Evolutionary conservation across 2,113 vertebrate genomes (phyloP).

Genomic region (Desmodus rotundus): DNA sequence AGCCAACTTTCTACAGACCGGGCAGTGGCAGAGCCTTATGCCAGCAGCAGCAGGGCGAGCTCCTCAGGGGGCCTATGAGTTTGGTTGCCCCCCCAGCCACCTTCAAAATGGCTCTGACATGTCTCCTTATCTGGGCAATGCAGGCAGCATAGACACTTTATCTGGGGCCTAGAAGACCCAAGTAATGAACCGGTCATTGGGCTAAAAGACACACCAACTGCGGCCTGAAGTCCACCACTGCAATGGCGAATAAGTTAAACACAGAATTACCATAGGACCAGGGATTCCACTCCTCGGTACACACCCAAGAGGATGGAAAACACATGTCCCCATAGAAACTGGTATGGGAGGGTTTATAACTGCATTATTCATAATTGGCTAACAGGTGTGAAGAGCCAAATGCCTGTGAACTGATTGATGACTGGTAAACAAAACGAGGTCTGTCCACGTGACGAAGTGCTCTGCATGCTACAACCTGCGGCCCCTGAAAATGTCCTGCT

Average conservation of each 20-base stretch:
- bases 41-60: background rate
- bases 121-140: background rate
- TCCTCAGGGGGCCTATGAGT: background rate
- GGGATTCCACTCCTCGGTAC: background rate
- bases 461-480: no score
- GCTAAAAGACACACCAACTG: background rate
- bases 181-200: background rate
- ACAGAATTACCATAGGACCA: background rate
- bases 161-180: background rate
- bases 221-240: background rate
- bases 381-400: background rate
- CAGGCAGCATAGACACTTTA: background rate
- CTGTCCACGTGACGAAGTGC: background rate
- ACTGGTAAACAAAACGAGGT: background rate
- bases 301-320: background rate
- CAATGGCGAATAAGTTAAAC: background rate
- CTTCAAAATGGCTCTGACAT: background rate
- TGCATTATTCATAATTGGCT: background rate
- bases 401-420: background rate
- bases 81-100: background rate
- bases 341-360: background rate
- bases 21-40: background rate
- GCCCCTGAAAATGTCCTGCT: background rate
- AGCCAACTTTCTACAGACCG: background rate
- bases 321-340: background rate